phyloP scores from a whole-genome alignment of 23 tunicate genomes.

The Diplosoma virens region DNA sequence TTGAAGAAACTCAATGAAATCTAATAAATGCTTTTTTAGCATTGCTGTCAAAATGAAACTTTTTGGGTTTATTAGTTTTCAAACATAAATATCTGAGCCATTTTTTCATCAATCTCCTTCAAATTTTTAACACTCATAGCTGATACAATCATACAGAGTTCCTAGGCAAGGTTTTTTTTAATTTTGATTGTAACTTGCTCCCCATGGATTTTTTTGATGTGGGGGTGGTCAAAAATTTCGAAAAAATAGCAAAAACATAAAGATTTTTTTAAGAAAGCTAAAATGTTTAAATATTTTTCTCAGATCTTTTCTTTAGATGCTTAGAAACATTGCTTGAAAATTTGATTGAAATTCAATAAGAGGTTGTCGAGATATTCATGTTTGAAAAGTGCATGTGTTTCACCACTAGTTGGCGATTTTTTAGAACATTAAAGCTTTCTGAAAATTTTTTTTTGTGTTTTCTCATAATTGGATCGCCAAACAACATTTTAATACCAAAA shows the following conservation, averaged over 20 bases:
- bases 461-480: no score
- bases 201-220: conserved; percentile 2
- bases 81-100: neutral
- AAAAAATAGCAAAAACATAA: neutral
- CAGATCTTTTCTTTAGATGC: no score
- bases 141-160: neutral
- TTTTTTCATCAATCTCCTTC: conserved; percentile 1
- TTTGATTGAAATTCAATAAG: no score
- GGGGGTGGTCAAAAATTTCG: neutral
- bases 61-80: neutral
- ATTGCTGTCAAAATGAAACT: neutral
- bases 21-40: no score
- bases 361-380: no score
- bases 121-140: neutral
- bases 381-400: no score
- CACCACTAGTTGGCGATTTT: no score
- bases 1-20: no score
- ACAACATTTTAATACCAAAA: no score
- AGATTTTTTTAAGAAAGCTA: neutral
- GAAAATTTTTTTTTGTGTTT: no score
- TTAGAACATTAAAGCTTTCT: no score
- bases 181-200: neutral
- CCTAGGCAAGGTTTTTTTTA: neutral
- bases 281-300: neutral
- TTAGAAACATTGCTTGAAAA: no score